phyloP scores from a whole-genome alignment of 1,140 invertebrate species.

The Zaprionus lachaisei region DNA sequence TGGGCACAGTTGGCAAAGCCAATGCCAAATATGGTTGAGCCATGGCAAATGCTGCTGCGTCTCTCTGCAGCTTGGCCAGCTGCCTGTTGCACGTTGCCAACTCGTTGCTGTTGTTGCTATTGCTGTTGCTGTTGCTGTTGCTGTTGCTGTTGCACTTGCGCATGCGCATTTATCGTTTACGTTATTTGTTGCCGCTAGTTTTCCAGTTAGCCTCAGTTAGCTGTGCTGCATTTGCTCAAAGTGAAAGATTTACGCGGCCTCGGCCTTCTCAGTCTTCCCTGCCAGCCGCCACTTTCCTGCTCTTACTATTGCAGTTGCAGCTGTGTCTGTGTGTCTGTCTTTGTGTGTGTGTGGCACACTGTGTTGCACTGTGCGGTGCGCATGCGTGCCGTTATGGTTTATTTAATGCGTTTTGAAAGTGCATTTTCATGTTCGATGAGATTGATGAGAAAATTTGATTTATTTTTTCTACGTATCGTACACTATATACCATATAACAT shows the following conservation, averaged over 20 bases:
- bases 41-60: conserved; percentile 57
- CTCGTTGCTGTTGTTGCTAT: conserved; percentile 7
- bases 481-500: conserved; percentile 18
- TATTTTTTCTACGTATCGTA: conserved; percentile 68
- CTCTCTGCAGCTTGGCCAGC: conserved; percentile 46
- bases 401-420: conserved; percentile 84
- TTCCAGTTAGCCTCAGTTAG: conserved; percentile 80
- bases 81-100: conserved; percentile 38
- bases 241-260: conserved; percentile 82
- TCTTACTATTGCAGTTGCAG: background rate
- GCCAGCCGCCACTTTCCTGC: background rate
- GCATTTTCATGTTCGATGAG: conserved; percentile 84
- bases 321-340: background rate
- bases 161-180: conserved; percentile 82
- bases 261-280: conserved; percentile 26
- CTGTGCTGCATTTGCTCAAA: conserved; percentile 80
- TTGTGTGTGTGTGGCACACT: conserved; percentile 17
- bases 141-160: conserved; percentile 70
- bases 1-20: conserved; percentile 72
- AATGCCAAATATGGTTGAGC: conserved; percentile 77
- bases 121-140: conserved; percentile 25
- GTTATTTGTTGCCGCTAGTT: conserved; percentile 81
- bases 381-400: conserved; percentile 83
- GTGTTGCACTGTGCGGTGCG: conserved; percentile 42
- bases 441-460: conserved; percentile 84